Percentiles rank a stretch among this genome's conserved stretches.
Conservation (phyloP, 2,888 invertebrate genomes). For the Suillia variegata region DNA sequence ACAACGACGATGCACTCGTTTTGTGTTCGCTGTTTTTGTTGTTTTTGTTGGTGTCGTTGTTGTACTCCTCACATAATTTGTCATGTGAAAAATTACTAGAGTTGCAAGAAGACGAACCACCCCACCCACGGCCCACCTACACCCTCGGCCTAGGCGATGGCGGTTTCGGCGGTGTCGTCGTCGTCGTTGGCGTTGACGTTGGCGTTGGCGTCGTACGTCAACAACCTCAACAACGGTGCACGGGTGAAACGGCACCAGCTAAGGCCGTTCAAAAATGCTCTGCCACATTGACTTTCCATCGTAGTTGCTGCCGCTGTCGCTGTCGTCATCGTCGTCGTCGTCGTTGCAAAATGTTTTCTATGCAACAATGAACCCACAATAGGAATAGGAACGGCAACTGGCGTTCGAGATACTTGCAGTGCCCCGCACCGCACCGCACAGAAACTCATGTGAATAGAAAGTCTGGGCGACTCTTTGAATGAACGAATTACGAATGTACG, state of each 20-base stretch:
- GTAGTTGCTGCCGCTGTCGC: too few relatives aligned
- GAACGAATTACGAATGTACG: slow-evolving; percentile 38
- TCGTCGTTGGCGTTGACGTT: too few relatives aligned
- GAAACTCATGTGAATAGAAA: slow-evolving; percentile 46
- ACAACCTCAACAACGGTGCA: slow-evolving; percentile 21
- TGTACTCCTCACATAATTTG: slow-evolving; percentile 48
- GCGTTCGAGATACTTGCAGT: slow-evolving; percentile 31
- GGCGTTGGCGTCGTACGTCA: too few relatives aligned
- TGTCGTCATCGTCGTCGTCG: too few relatives aligned
- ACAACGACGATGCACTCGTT: too few relatives aligned
- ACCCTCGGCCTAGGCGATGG: too few relatives aligned
- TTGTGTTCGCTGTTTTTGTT: background rate
- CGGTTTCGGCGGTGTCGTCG: too few relatives aligned
- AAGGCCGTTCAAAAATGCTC: slow-evolving; percentile 21
- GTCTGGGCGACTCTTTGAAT: slow-evolving; percentile 53
- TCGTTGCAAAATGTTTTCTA: slow-evolving; percentile 47
- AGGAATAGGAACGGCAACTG: slow-evolving; percentile 52
- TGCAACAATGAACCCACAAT: slow-evolving; percentile 53
- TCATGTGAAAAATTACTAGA: slow-evolving; percentile 57
- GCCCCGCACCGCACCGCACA: slow-evolving; percentile 27
- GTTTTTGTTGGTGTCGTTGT: slow-evolving; percentile 15
- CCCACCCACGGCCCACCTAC: background rate
- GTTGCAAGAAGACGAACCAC: slow-evolving; percentile 40
- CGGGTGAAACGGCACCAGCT: slow-evolving; percentile 3
- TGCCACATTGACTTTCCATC: slow-evolving; percentile 39